These are phyloP conservation scores for Pollenia labialis DNA, from an alignment of 2,888 invertebrate species.

Conservation along the genomic window DNA sequence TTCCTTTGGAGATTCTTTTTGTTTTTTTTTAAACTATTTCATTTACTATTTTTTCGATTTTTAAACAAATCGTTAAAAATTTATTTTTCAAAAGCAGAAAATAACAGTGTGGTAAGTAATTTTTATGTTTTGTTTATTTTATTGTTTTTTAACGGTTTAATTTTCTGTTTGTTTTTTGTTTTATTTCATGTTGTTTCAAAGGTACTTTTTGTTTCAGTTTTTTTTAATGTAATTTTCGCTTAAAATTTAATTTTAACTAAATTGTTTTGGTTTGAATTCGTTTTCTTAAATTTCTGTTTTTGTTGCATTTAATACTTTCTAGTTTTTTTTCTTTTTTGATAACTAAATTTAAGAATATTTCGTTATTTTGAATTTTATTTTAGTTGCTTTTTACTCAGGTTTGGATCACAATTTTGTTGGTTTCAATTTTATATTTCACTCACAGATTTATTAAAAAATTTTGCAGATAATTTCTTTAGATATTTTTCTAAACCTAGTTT, in stretches of 20 bases:
- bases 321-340: constrained; percentile 2
- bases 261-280: constrained; percentile 74
- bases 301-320: constrained; percentile 52
- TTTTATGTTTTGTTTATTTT: constrained; percentile 26
- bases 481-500: constrained; percentile 29
- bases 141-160: constrained; percentile 30
- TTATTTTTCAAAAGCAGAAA: constrained; percentile 64
- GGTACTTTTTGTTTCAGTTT: constrained; percentile 69
- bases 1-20: constrained; percentile 61
- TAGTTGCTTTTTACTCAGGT: constrained; percentile 50
- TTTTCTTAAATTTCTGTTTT: constrained; percentile 42
- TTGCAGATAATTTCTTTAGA: constrained; percentile 22
- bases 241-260: constrained; percentile 76
- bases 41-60: constrained; percentile 66
- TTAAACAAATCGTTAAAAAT: constrained; percentile 68
- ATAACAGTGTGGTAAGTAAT: constrained; percentile 64
- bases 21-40: constrained; percentile 54
- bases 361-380: constrained; percentile 19
- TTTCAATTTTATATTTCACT: constrained; percentile 72
- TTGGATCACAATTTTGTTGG: constrained; percentile 70
- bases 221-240: constrained; percentile 31
- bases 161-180: constrained; percentile 26
- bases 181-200: constrained; percentile 61
- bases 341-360: constrained; percentile 56
- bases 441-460: constrained; percentile 64